phyloP scores from a whole-genome alignment of 2,888 invertebrate species.

The Drosophila fungiperda region DNA sequence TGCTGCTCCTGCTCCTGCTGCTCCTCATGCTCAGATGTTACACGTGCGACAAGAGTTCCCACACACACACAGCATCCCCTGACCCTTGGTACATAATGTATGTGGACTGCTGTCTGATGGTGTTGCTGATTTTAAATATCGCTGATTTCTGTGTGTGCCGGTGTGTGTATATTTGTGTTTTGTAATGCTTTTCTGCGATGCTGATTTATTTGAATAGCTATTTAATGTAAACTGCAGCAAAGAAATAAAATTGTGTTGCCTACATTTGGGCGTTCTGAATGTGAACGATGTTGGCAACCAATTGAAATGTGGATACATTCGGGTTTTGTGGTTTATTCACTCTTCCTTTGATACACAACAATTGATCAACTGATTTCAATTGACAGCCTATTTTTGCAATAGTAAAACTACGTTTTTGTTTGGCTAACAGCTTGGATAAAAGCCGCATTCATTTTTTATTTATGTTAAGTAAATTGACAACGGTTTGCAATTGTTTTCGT shows the following conservation, averaged over 20 bases:
- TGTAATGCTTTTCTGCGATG: constrained; percentile 36
- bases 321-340: constrained; percentile 43
- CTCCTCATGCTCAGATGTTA: constrained; percentile 36
- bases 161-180: constrained; percentile 40
- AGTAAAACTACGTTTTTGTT: constrained; percentile 27
- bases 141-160: constrained; percentile 25
- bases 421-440: constrained; percentile 23
- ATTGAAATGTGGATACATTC: constrained; percentile 48
- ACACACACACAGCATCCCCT: not conserved
- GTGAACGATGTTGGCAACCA: constrained; percentile 35
- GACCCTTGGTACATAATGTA: not conserved
- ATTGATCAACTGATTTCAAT: constrained; percentile 33
- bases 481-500: not conserved
- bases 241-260: constrained; percentile 56
- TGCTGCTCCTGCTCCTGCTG: constrained; percentile 28
- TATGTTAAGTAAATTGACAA: not conserved
- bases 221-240: constrained; percentile 53
- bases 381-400: constrained; percentile 21
- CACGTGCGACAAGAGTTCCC: constrained; percentile 52
- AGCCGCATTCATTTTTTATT: not conserved
- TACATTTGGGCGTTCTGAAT: constrained; percentile 52
- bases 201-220: constrained; percentile 76
- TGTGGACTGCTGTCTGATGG: constrained; percentile 45
- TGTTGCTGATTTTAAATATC: constrained; percentile 46
- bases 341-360: constrained; percentile 35